Percentiles rank a stretch among this genome's conserved stretches.
Conservation (phyloP, 2,797 vertebrate species). For the Vipera latastei region DNA sequence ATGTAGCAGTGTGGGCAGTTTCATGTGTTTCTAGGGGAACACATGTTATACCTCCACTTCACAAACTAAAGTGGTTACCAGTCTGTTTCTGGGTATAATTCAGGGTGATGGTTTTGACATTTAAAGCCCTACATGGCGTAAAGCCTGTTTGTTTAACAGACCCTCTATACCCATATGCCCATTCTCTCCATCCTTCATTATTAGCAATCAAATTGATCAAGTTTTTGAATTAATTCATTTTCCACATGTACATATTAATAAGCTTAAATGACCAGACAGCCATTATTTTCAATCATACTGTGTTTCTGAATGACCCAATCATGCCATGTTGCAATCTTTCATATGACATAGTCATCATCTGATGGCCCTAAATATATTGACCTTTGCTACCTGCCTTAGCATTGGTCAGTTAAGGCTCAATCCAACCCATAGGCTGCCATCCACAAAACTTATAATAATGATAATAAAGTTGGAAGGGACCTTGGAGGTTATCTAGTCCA, state of each 20-base stretch:
- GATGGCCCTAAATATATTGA: neutral
- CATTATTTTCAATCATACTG: neutral
- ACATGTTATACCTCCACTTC: no score
- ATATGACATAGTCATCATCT: neutral
- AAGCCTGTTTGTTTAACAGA: no score
- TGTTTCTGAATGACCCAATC: neutral
- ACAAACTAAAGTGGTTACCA: no score
- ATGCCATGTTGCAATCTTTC: neutral
- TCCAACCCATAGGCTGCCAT: neutral
- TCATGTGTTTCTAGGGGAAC: no score
- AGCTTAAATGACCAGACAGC: neutral
- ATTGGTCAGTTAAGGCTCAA: neutral
- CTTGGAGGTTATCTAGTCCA: no score
- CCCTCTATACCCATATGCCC: no score
- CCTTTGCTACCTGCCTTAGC: neutral
- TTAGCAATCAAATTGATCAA: neutral
- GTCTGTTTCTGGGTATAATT: no score
- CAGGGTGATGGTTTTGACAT: no score
- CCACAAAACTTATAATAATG: neutral
- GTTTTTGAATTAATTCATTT: neutral
- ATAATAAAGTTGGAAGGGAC: no score
- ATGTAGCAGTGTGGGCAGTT: no score
- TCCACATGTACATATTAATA: neutral
- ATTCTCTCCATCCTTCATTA: neutral
- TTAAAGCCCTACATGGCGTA: no score